Evolutionary conservation across 2,797 vertebrate genomes (phyloP), one percentile per base, ranked within the genome.

Genomic region (Rhynchonycteris naso): DNA sequence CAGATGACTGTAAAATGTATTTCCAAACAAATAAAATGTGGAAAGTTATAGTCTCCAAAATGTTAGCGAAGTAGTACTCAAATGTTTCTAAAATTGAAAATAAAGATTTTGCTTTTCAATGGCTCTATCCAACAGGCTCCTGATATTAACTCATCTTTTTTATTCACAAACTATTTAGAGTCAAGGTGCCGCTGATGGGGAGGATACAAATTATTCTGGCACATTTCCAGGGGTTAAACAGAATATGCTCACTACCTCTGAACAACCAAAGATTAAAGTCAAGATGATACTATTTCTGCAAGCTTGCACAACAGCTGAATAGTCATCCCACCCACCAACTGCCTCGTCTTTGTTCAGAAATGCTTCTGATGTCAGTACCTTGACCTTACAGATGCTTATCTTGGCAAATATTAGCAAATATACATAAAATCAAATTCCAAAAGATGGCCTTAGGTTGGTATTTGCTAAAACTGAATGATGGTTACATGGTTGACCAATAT

Each of bases 351-450:
- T 98, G 98, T 98, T 98, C 98, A 98, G 98, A 98, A 98, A 98
- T 98, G 98, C 98, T 97, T 98, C 98, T 98, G 98, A 98, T 98
- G 98, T 98, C 98, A 98, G 97, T 98, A 98, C 98, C 98, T 99
- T 98, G 98, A 98, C 98, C 98, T 97, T 97, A 97, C 89, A 98
- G 97, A 98, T 98, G 97, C 98, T 98, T 97, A 97, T 98, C 98
- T 97, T 97, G 97, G 97, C 96, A 97, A 97, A 97, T 95, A 82
- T 93, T 19, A 95, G 78, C 86, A 84, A 94, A 96, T 97, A 98
- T 90, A 98, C 95, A 97, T 95, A 98, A 97, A 97, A 97, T 98
- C 96, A 98, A 98, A 98, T 97, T 98, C 97, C 96, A 97, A 88
- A 95, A 88, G 88, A 88, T 1, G 65, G 52, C 12, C 28, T 66